These are phyloP conservation scores for Sternarchorhynchus goeldii DNA, from an alignment of 2,797 vertebrate genomes.

Conservation along the genomic window DNA sequence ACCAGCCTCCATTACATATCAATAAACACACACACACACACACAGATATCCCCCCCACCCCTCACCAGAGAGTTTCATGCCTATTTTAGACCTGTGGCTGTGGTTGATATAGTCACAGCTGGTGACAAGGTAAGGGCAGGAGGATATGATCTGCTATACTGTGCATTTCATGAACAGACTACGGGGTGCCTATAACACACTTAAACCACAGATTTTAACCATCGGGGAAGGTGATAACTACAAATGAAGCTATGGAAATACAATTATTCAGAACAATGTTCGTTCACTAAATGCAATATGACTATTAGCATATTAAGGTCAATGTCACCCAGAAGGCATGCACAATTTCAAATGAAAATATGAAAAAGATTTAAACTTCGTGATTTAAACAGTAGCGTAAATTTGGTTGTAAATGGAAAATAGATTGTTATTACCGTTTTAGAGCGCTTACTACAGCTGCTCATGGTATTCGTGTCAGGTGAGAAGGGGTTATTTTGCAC, in stretches of 20 bases:
- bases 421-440: too few relatives aligned
- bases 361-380: neutral
- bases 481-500: too few relatives aligned
- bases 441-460: too few relatives aligned
- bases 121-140: constrained; percentile 6
- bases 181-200: neutral
- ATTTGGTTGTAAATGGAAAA: neutral
- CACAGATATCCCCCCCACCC: neutral
- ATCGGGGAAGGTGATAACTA: neutral
- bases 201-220: neutral
- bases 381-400: neutral
- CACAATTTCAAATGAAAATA: neutral
- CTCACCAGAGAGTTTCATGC: neutral
- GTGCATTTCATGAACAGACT: constrained; percentile 24
- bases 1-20: constrained; percentile 7
- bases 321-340: neutral
- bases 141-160: constrained; percentile 19
- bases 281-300: neutral
- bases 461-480: too few relatives aligned
- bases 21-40: constrained; percentile 14
- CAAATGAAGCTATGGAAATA: neutral
- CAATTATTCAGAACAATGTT: neutral
- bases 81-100: constrained; percentile 15
- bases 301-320: too few relatives aligned
- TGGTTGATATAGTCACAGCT: constrained; percentile 10